Evolutionary conservation across 64 coral and sea anemone species (phyloP).

Genomic region (Stylophora pistillata): DNA sequence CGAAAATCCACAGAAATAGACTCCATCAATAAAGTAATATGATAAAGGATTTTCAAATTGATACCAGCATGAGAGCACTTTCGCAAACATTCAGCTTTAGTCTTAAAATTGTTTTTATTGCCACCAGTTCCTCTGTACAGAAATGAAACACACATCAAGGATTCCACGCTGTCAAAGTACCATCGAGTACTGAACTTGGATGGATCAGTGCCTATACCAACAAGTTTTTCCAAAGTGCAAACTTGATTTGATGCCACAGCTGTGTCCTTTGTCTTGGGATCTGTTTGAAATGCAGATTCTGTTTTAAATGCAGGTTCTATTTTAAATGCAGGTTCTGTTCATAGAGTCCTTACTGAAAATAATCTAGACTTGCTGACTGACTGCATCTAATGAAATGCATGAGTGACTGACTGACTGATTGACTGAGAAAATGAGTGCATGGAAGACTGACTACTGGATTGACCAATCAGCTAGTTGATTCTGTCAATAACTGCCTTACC

Average conservation of each 20-base stretch:
- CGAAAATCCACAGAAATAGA: too few species aligned
- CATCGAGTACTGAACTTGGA: constrained; percentile 32
- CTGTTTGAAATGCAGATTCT: constrained; percentile 8
- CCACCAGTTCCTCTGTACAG: constrained; percentile 68
- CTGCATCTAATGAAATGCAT: too few species aligned
- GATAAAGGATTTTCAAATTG: too few species aligned
- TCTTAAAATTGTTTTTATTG: constrained; percentile 86
- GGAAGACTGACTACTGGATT: too few species aligned
- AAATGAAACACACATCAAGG: constrained; percentile 64
- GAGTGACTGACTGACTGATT: too few species aligned
- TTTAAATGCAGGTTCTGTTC: too few species aligned
- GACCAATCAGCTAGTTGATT: too few species aligned
- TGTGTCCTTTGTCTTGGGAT: constrained; percentile 14
- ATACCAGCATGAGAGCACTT: constrained; percentile 78
- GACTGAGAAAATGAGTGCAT: too few species aligned
- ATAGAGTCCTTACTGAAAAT: too few species aligned
- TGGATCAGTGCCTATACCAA: constrained; percentile 44
- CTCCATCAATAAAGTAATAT: neutral
- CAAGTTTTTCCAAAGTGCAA: constrained; percentile 54
- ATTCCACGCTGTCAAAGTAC: constrained; percentile 59
- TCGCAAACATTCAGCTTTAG: constrained; percentile 50
- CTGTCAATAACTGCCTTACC: too few species aligned
- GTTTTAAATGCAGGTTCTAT: too few species aligned
- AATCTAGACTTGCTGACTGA: too few species aligned
- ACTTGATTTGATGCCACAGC: constrained; percentile 44